Percentiles rank a stretch among this genome's conserved stretches.
Conservation (phyloP, 2,888 invertebrate genomes). For the Thera obeliscata region DNA sequence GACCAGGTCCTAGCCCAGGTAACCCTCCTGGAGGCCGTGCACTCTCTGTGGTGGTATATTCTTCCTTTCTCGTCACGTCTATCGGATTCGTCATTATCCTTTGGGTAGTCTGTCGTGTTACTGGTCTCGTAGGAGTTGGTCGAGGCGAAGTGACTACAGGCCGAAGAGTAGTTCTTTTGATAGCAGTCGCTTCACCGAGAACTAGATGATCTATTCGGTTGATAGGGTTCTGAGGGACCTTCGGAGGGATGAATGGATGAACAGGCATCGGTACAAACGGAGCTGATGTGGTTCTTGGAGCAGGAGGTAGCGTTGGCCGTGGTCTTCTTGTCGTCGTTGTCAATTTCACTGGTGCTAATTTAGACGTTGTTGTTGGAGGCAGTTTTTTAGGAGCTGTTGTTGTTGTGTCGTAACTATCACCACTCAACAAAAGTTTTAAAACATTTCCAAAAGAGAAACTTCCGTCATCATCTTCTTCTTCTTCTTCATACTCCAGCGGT, state of each 20-base stretch:
- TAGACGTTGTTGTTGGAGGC: constrained; percentile 31
- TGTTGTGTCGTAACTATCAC: constrained; percentile 72
- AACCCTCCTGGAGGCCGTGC: constrained; percentile 46
- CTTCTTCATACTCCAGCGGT: constrained; percentile 69
- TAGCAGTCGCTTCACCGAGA: constrained; percentile 74
- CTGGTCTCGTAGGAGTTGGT: constrained; percentile 43
- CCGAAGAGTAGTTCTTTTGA: constrained; percentile 59
- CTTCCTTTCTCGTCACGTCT: constrained; percentile 49
- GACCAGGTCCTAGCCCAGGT: constrained; percentile 73
- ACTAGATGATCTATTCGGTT: constrained; percentile 76
- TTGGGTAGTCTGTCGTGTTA: constrained; percentile 35
- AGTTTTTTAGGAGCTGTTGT: constrained; percentile 45
- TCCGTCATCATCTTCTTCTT: constrained; percentile 73
- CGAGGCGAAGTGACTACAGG: constrained; percentile 48
- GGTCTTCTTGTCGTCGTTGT: constrained; percentile 44
- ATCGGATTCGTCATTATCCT: constrained; percentile 30
- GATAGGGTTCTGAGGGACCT: constrained; percentile 58
- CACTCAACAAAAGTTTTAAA: constrained; percentile 85
- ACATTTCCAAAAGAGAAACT: constrained; percentile 86
- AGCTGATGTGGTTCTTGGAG: constrained; percentile 45
- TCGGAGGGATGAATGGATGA: constrained; percentile 56
- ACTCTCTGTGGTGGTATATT: constrained; percentile 46
- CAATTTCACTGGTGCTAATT: constrained; percentile 33
- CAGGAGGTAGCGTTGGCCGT: constrained; percentile 28
- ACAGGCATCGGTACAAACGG: constrained; percentile 64